Conservation (phyloP, 2,888 invertebrate genomes). For the Caenorhabditis afra region DNA sequence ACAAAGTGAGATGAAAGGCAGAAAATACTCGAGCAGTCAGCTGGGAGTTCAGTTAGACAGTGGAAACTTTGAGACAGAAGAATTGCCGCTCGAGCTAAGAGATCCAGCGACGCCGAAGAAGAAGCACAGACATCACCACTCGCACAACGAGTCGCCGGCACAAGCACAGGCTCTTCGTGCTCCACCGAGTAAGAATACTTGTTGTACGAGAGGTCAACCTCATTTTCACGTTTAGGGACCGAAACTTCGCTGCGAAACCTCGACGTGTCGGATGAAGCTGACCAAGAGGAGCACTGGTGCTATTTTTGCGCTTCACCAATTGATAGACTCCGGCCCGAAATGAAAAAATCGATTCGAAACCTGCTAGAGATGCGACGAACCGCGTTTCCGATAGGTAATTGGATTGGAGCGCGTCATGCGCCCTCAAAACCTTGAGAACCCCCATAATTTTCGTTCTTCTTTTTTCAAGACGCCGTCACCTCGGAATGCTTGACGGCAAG, state of each 20-base stretch:
- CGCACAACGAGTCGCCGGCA: background rate
- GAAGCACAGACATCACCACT: slow-evolving; percentile 4
- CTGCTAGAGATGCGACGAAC: slow-evolving; percentile 75
- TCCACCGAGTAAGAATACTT: slow-evolving; percentile 1
- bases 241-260: background rate
- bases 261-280: background rate
- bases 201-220: background rate
- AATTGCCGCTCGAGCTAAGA: slow-evolving; percentile 45
- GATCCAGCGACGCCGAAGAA: slow-evolving; percentile 6
- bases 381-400: slow-evolving; percentile 66
- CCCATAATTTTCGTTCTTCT: background rate
- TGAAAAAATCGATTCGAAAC: slow-evolving; percentile 69
- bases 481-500: slow-evolving; percentile 70
- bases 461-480: slow-evolving; percentile 66
- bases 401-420: background rate
- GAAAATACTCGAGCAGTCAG: slow-evolving; percentile 23
- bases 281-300: slow-evolving; percentile 68
- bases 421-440: background rate
- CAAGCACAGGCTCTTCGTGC: slow-evolving; percentile 30
- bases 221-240: background rate
- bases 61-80: slow-evolving; percentile 10
- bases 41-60: slow-evolving; percentile 39
- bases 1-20: slow-evolving; percentile 4
- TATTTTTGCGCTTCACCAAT: slow-evolving; percentile 72
- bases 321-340: slow-evolving; percentile 62